A percentile compares a stretch with the other conserved stretches of the same genome.
Conservation (phyloP, 2,797 vertebrate species). For the Trachops cirrhosus region DNA sequence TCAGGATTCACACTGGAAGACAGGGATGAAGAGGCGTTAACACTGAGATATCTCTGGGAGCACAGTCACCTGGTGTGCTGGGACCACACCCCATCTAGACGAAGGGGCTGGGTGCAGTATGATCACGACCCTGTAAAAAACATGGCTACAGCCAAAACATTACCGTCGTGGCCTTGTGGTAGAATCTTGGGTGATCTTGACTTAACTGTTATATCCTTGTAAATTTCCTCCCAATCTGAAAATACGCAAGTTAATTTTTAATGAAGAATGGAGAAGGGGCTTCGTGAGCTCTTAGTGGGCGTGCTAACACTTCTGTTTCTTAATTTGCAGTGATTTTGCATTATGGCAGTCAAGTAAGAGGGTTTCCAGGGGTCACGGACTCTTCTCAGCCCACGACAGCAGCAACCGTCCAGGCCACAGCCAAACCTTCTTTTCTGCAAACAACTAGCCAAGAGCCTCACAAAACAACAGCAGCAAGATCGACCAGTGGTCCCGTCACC, state of each 20-base stretch:
- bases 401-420: background rate
- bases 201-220: background rate
- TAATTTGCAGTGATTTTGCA: constrained; percentile 60
- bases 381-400: background rate
- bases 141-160: background rate
- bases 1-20: background rate
- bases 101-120: background rate
- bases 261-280: background rate
- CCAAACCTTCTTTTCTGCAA: background rate
- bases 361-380: background rate
- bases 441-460: background rate
- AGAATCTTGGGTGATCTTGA: background rate
- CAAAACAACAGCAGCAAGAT: background rate
- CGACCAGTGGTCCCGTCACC: fast-evolving
- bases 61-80: background rate
- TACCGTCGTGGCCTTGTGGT: background rate
- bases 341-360: background rate
- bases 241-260: background rate
- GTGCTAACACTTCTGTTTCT: background rate
- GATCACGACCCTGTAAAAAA: background rate
- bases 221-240: background rate
- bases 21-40: background rate
- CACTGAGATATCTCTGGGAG: background rate
- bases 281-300: background rate
- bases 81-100: background rate